Percentiles rank a stretch among this genome's conserved stretches.
phyloP scores from a whole-genome alignment of 2,797 vertebrate species.

The Syncerus caffer region DNA sequence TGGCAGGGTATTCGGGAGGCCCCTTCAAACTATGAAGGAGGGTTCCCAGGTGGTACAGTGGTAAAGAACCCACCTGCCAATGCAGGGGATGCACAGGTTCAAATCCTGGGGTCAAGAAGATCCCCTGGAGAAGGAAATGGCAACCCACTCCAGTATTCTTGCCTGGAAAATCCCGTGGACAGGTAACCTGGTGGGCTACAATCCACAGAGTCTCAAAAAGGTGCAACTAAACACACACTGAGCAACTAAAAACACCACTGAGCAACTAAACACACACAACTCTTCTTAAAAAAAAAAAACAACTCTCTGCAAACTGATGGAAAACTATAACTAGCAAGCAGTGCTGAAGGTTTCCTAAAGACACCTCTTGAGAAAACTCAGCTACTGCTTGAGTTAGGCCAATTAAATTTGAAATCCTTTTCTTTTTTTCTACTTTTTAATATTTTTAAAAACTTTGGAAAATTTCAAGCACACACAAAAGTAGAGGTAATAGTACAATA shows the following conservation, averaged over 20 bases:
- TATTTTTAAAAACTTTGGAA: neutral
- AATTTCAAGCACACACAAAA: constrained; percentile 2
- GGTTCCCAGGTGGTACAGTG: neutral
- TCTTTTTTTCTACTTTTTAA: neutral
- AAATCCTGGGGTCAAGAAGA: neutral
- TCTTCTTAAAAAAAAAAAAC: neutral
- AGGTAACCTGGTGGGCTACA: neutral
- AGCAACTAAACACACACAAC: neutral
- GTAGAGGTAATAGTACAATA: neutral
- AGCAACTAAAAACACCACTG: too few species aligned
- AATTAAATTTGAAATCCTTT: constrained; percentile 41
- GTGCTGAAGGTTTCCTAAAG: neutral
- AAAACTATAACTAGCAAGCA: neutral
- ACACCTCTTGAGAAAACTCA: neutral
- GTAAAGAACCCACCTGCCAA: neutral
- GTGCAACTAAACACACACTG: neutral
- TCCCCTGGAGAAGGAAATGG: neutral
- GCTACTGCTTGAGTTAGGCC: neutral
- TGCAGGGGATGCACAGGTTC: neutral
- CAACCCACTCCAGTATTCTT: neutral
- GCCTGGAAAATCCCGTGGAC: neutral
- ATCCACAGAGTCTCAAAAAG: neutral
- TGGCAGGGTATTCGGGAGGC: neutral
- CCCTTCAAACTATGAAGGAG: neutral
- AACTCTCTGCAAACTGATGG: neutral